Conservation (phyloP, 2,888 invertebrate genomes). For the Dasypolia templi region DNA sequence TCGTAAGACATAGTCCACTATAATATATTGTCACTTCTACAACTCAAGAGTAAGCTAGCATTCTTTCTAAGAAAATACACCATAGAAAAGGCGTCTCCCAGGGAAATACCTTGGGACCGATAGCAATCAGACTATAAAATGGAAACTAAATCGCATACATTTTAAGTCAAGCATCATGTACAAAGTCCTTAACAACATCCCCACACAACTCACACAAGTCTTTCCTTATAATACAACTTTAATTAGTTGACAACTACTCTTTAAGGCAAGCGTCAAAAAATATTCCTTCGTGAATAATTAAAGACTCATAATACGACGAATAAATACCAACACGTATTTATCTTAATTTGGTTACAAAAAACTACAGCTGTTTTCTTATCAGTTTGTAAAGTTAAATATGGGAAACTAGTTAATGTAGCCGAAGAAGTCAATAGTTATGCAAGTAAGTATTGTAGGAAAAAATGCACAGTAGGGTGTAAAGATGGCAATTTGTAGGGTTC, state of each 20-base stretch:
- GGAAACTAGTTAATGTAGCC: slow-evolving; percentile 32
- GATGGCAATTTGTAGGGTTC: slow-evolving; percentile 26
- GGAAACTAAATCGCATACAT: slow-evolving; percentile 25
- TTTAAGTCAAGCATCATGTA: slow-evolving; percentile 45
- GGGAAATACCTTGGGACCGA: slow-evolving; percentile 19
- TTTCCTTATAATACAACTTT: slow-evolving; percentile 71
- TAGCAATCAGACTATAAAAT: slow-evolving; percentile 34
- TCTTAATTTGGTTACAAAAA: slow-evolving; percentile 59
- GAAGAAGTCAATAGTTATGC: slow-evolving; percentile 10
- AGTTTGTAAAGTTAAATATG: slow-evolving; percentile 43
- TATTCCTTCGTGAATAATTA: slow-evolving; percentile 59
- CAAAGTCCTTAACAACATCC: slow-evolving; percentile 53
- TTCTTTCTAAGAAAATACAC: slow-evolving; percentile 1
- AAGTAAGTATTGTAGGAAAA: slow-evolving; percentile 23
- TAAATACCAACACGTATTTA: slow-evolving; percentile 67
- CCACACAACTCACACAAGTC: slow-evolving; percentile 44
- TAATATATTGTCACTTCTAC: background rate
- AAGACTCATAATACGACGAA: slow-evolving; percentile 53
- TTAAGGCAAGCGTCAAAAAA: slow-evolving; percentile 64
- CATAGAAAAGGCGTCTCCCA: slow-evolving; percentile 3
- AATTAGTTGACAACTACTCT: slow-evolving; percentile 66
- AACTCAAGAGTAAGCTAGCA: background rate
- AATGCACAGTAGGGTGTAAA: slow-evolving; percentile 12
- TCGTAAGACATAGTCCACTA: background rate
- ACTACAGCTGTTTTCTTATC: slow-evolving; percentile 49